Evolutionary conservation across 2,113 vertebrate genomes (phyloP), one percentile per base, ranked within the genome.

Genomic region (Butorides virescens): DNA sequence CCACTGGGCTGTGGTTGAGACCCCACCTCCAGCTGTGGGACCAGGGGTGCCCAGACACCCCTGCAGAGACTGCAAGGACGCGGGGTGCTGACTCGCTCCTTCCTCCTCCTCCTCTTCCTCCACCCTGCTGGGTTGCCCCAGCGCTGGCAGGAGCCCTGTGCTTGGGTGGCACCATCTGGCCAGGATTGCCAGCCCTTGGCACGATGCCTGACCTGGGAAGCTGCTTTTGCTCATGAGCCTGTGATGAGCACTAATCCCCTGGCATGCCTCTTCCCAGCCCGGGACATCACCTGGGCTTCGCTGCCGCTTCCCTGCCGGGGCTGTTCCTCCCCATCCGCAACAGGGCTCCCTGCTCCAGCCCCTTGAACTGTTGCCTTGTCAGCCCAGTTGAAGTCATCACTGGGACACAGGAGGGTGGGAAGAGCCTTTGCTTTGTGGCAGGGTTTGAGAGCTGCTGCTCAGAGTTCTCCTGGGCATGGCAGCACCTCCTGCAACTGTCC

Each of bases 371-470:
- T 42, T 42, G 50, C 39, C n/a, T 34, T 77, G 20, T 34, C 58
- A 26, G 17, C 10, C 25, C 0, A 1, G 11, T 59, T 5, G 1
- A 15, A 75, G 44, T 37, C 10, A 0, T 72, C 67, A 4, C 8
- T 5, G 34, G 18, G 53, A 17, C 7, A 23, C 62, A 44, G 63
- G 58, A 71, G 26, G 9, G 17, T 84, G 68, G 12, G 37, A 62
- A 81, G 76, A 84, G 44, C 73, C 59, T 86, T 86, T 59, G 26
- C 20, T 62, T 67, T 7, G 0, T 19, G n/a, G 13, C 11, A 7
- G n/a, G 25, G 58, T 53, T 32, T 13, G 37, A 58, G 56, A 74
- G 34, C 71, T 82, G 56, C 58, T 85, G 87, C 82, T 23, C 30
- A 34, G 52, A 14, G 50, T 42, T 77, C 72, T 88, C 17, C n/a